A percentile compares a stretch with the other conserved stretches of the same genome.
These are phyloP conservation scores for Dicycla oo DNA, from an alignment of 2,888 invertebrate species.

Conservation along the genomic window DNA sequence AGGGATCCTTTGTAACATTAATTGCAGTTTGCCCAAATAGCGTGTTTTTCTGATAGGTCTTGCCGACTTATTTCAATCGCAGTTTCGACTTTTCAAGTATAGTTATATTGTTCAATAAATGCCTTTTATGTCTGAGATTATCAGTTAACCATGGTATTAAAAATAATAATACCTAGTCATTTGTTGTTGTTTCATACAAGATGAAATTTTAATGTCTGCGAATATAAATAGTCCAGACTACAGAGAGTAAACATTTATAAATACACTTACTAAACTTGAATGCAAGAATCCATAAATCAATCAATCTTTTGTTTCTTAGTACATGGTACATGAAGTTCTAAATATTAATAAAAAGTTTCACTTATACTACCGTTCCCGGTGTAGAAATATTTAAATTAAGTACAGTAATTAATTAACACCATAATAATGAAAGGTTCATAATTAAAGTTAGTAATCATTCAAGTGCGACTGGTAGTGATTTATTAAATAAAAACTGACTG, in stretches of 20 bases:
- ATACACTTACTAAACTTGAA: not conserved
- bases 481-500: not conserved
- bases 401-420: too few species aligned
- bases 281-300: too few species aligned
- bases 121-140: not conserved
- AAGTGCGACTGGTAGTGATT: fast-evolving
- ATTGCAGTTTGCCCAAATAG: not conserved
- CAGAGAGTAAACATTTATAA: not conserved
- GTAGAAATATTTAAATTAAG: too few species aligned
- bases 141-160: not conserved
- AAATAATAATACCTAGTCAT: not conserved
- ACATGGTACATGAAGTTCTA: too few species aligned
- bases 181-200: not conserved
- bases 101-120: not conserved
- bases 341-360: too few species aligned
- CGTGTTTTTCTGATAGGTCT: constrained; percentile 12
- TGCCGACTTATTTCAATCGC: not conserved
- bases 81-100: not conserved
- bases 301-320: too few species aligned
- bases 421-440: not conserved
- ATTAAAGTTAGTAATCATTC: not conserved
- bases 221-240: not conserved
- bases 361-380: too few species aligned
- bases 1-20: constrained; percentile 12
- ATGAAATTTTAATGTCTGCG: not conserved